Base-by-base conservation (phyloP, 2,888 invertebrate species). In the Pherbina coryleti region DNA sequence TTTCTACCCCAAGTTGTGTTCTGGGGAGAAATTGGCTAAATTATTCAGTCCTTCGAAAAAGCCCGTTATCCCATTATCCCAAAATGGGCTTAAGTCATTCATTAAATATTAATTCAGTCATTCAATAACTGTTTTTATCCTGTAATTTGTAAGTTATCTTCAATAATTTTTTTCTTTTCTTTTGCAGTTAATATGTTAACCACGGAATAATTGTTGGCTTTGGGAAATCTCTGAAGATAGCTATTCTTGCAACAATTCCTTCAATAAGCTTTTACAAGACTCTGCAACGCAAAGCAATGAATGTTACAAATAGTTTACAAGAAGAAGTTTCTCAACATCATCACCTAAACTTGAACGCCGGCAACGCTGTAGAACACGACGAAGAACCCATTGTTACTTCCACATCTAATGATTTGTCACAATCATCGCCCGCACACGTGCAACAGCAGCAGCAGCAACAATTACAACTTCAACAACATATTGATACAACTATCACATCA, bases 331-430 rank as follows among this genome's bases (percentile, higher is more conserved):
- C 77, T 22, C 80, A 81, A 76, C 80, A 80, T 74, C 81, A 78
- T 77, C 80, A 78, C 67, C 75, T 44, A 55, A 60, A 34, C 66
- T 70, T 55, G 0, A 73, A 51, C 49, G 9, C 51, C 14, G 44
- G 19, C 11, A 37, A 31, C 9, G 22, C 28, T 37, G n/a, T 44
- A 53, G 78, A 82, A 77, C 83, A 85, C 78, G 84, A 84, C 70
- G 85, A 87, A 82, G 86, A 87, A 81, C 85, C 84, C 81, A 80
- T 85, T 77, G 86, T 87, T 80, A 84, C 85, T 77, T 85, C 86
- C 64, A 86, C 87, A 69, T 85, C 86, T 74, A 84, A 83, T 76
- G 85, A 80, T 80, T 79, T 76, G 78, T 78, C 79, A 49, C 66
- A 77, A 25, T 79, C 81, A 22, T 71, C 80, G 22, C 62, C 80